Conservation (phyloP, 2,888 invertebrate genomes). For the Agrilus cyanescens region DNA sequence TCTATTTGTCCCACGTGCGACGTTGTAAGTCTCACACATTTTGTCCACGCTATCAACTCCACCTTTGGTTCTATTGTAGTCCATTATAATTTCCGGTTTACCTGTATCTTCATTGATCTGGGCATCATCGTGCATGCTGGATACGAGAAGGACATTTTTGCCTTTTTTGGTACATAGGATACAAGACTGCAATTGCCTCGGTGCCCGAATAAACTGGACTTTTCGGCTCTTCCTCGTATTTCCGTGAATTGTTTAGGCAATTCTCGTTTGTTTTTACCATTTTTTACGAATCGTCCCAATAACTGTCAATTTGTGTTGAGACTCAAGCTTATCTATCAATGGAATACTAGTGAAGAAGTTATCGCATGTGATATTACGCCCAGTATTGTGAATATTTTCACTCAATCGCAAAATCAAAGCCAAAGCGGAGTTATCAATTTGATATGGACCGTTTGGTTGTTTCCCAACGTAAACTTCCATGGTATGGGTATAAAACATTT, state of each 20-base stretch:
- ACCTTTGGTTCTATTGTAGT: too few species aligned
- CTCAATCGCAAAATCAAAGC: slow-evolving; percentile 8
- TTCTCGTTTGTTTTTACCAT: slow-evolving; percentile 10
- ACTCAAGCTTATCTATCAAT: slow-evolving; percentile 4
- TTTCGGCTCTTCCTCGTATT: slow-evolving; percentile 1
- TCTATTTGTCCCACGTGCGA: too few species aligned
- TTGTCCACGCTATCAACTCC: too few species aligned
- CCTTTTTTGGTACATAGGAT: slow-evolving; percentile 8
- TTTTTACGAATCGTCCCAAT: slow-evolving; percentile 11
- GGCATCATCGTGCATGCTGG: slow-evolving; percentile 9
- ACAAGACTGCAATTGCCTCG: neutral
- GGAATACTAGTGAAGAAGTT: slow-evolving; percentile 11
- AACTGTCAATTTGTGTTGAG: slow-evolving; percentile 8
- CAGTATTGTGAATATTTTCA: slow-evolving; percentile 6
- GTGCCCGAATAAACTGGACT: slow-evolving; percentile 8
- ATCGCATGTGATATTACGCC: slow-evolving; percentile 11
- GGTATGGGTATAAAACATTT: neutral
- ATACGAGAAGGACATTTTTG: slow-evolving; percentile 6
- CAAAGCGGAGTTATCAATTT: slow-evolving; percentile 3
- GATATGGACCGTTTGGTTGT: slow-evolving; percentile 10
- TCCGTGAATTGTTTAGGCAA: slow-evolving; percentile 6
- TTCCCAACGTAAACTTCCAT: too few species aligned
- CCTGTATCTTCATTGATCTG: slow-evolving; percentile 2
- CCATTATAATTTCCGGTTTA: too few species aligned
- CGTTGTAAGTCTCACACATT: too few species aligned